phyloP scores from a whole-genome alignment of 2,888 invertebrate species.

The Zootermopsis nevadensis region DNA sequence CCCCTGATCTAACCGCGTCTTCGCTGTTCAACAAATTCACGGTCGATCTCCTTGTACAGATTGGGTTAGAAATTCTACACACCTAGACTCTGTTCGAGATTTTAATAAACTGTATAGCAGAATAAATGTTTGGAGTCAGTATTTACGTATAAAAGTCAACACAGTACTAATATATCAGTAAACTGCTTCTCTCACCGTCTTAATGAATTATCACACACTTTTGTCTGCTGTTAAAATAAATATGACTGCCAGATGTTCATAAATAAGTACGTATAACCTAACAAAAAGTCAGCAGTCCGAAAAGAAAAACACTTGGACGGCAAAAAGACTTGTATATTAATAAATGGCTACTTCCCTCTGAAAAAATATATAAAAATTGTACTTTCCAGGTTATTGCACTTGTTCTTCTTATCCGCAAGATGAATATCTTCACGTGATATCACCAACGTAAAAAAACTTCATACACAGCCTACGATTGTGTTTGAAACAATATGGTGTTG shows the following conservation, averaged over 20 bases:
- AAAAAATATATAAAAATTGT: conserved; percentile 2
- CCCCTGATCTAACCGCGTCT: neutral
- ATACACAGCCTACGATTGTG: neutral
- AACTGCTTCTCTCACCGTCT: neutral
- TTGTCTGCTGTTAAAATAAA: neutral
- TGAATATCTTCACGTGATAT: neutral
- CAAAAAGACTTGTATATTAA: neutral
- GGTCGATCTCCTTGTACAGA: neutral
- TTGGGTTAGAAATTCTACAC: neutral
- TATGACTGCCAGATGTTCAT: neutral
- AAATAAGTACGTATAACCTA: neutral
- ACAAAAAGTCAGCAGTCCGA: neutral
- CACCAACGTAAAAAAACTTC: neutral
- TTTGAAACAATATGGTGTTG: neutral
- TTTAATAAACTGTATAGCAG: neutral
- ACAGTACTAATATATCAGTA: neutral
- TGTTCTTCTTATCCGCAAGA: neutral
- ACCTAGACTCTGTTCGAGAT: neutral
- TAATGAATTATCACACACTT: neutral
- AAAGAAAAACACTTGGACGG: neutral
- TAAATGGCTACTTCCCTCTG: neutral
- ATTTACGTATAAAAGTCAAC: neutral
- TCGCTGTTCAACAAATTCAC: neutral
- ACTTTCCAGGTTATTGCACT: neutral
- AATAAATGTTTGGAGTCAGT: neutral